These are phyloP conservation scores for Macropus fuliginosus DNA, from an alignment of 2,797 vertebrate species.

Conservation along the genomic window DNA sequence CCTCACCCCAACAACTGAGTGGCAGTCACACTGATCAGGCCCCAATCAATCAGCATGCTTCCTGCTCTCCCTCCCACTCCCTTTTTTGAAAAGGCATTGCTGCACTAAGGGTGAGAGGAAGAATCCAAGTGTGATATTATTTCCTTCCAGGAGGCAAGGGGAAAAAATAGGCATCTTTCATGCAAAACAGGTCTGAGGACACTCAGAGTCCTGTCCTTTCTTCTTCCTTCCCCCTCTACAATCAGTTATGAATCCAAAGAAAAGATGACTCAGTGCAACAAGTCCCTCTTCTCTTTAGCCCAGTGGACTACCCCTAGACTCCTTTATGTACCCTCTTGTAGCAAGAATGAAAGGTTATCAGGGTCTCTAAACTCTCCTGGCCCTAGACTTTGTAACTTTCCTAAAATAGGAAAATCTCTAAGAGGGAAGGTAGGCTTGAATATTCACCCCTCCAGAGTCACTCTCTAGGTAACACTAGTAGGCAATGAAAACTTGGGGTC, in stretches of 20 bases:
- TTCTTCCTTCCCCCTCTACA: conserved; percentile 3
- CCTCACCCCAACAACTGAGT: not conserved
- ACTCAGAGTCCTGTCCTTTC: not conserved
- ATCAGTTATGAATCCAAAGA: conserved; percentile 59
- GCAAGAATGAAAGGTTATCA: not conserved
- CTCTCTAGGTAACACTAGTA: not conserved
- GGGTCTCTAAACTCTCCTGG: conserved; percentile 18
- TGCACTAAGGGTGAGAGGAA: not conserved
- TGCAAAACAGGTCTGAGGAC: not conserved
- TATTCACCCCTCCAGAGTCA: conserved; percentile 13
- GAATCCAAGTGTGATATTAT: conserved; percentile 17
- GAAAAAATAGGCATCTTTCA: not conserved
- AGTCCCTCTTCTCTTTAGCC: conserved; percentile 59
- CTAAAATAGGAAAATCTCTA: conserved; percentile 12
- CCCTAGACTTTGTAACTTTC: conserved; percentile 62
- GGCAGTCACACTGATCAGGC: not conserved
- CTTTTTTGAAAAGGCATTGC: conserved; percentile 29
- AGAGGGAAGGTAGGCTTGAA: not conserved
- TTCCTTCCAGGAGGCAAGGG: conserved; percentile 8
- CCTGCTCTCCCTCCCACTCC: not conserved
- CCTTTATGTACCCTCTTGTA: not conserved
- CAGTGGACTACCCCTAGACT: conserved; percentile 30
- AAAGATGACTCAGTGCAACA: conserved; percentile 67
- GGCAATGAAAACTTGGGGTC: not conserved
- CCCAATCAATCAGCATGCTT: conserved; percentile 19